These are phyloP conservation scores for Zoanthus gigantus DNA, from an alignment of 92 coral and sea anemone species.

Conservation along the genomic window DNA sequence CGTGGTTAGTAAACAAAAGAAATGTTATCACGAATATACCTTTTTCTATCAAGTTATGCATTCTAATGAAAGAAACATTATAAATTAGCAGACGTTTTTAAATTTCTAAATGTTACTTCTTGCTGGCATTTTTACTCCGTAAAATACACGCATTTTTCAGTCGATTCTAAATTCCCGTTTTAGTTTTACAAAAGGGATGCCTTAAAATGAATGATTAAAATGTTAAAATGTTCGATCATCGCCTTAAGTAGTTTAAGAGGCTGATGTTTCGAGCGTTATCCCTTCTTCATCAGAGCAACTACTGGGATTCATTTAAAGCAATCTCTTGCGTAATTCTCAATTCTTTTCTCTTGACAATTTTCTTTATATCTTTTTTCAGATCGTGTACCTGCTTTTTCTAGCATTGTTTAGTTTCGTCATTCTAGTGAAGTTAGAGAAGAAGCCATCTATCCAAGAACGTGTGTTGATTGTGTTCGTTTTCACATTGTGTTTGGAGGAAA, in stretches of 20 bases:
- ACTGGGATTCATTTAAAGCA: not conserved
- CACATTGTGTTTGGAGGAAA: conserved; percentile 74
- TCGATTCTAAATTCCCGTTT: too few relatives aligned
- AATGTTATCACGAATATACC: not conserved
- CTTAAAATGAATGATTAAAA: too few relatives aligned
- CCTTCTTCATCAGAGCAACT: too few relatives aligned
- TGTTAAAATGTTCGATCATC: too few relatives aligned
- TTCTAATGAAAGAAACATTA: too few relatives aligned
- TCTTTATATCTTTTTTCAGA: conserved; percentile 44
- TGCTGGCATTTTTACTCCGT: too few relatives aligned
- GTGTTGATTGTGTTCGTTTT: conserved; percentile 73
- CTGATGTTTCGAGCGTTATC: too few relatives aligned
- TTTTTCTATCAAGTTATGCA: not conserved
- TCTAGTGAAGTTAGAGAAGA: conserved; percentile 60
- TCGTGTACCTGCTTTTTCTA: conserved; percentile 73
- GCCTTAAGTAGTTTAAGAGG: too few relatives aligned
- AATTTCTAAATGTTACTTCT: too few relatives aligned
- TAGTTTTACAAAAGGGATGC: too few relatives aligned
- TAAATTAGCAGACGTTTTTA: too few relatives aligned
- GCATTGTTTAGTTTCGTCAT: conserved; percentile 71
- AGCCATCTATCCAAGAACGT: conserved; percentile 68
- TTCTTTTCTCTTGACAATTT: not conserved
- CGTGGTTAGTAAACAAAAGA: conserved; percentile 62
- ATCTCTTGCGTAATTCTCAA: not conserved
- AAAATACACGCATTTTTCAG: too few relatives aligned